Percentiles rank a stretch among this genome's conserved stretches.
Evolutionary conservation across 2,888 invertebrate genomes (phyloP).

Genomic region (Ditula angustiorana): DNA sequence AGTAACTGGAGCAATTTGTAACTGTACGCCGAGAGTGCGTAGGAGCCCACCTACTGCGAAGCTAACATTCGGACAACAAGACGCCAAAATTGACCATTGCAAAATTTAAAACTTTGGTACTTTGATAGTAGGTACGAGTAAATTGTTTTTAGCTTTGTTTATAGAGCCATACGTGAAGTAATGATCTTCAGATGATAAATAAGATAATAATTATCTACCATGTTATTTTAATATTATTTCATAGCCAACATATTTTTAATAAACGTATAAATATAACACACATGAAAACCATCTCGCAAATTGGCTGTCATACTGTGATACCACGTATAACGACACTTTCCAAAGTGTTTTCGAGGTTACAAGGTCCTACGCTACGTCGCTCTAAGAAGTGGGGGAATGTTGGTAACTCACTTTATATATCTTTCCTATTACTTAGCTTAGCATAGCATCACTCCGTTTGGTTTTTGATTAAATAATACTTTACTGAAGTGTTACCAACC

Average conservation of each 20-base stretch:
- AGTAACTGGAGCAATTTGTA: slow-evolving; percentile 27
- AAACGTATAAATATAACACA: neutral
- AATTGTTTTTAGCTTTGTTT: too few species aligned
- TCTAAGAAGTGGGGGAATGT: neutral
- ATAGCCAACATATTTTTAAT: neutral
- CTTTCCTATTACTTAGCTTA: neutral
- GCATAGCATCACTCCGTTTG: too few species aligned
- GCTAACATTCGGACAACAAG: neutral
- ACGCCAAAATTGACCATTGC: neutral
- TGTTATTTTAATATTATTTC: too few species aligned
- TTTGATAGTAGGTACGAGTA: too few species aligned
- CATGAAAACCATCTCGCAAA: neutral
- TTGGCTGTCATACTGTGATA: neutral
- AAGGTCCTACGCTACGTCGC: neutral
- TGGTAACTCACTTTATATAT: neutral
- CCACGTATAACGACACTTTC: neutral
- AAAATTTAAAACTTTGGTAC: neutral
- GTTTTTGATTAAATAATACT: too few species aligned
- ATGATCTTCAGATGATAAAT: too few species aligned
- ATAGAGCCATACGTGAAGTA: too few species aligned
- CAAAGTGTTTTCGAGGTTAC: slow-evolving; percentile 3
- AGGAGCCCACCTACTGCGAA: neutral
- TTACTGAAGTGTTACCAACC: too few species aligned
- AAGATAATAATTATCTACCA: too few species aligned
- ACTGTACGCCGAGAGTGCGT: slow-evolving; percentile 15